These are phyloP conservation scores for Margaritifera margaritifera DNA, from an alignment of 2,888 invertebrate species.

Conservation along the genomic window DNA sequence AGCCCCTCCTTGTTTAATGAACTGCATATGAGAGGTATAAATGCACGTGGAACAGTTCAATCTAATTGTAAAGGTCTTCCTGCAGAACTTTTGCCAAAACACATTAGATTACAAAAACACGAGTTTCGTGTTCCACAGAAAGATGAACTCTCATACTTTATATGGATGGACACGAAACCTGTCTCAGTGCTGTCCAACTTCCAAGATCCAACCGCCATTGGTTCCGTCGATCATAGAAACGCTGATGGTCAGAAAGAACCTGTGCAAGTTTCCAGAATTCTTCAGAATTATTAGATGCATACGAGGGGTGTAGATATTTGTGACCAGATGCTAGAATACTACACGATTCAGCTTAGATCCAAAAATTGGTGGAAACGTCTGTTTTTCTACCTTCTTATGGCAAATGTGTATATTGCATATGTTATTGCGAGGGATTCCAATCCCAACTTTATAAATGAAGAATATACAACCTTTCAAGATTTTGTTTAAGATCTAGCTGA, in stretches of 20 bases:
- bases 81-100: too few relatives aligned
- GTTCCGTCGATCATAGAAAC: neutral
- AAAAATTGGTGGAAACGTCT: slow-evolving; percentile 25
- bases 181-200: slow-evolving; percentile 22
- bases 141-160: slow-evolving; percentile 21
- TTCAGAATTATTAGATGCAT: too few relatives aligned
- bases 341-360: slow-evolving; percentile 8
- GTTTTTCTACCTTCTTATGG: slow-evolving; percentile 19
- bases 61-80: too few relatives aligned
- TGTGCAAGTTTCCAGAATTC: too few relatives aligned
- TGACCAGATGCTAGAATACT: too few relatives aligned
- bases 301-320: too few relatives aligned
- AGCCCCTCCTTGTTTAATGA: too few relatives aligned
- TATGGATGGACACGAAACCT: slow-evolving; percentile 33
- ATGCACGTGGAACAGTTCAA: too few relatives aligned
- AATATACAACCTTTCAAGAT: slow-evolving; percentile 23
- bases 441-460: neutral
- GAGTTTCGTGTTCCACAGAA: slow-evolving; percentile 27
- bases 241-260: neutral
- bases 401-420: slow-evolving; percentile 11
- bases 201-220: slow-evolving; percentile 5
- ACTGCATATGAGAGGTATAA: too few relatives aligned
- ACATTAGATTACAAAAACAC: slow-evolving; percentile 20
- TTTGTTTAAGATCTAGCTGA: too few relatives aligned
- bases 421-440: slow-evolving; percentile 16